A percentile compares a stretch with the other conserved stretches of the same genome.
Evolutionary conservation across 2,888 invertebrate species (phyloP).

Genomic region (Tigriopus californicus): DNA sequence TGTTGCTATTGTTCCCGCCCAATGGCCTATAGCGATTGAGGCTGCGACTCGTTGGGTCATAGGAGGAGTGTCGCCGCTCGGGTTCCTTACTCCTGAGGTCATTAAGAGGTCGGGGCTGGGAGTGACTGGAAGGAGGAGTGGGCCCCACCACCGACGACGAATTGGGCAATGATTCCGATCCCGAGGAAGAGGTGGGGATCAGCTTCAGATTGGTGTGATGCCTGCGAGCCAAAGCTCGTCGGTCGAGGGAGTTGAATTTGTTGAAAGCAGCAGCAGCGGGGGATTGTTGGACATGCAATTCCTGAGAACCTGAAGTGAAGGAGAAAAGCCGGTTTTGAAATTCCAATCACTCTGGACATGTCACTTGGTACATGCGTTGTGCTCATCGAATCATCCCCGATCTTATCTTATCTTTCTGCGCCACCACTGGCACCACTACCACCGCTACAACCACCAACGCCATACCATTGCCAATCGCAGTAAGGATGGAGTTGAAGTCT

Average conservation of each 20-base stretch:
- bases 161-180: not conserved
- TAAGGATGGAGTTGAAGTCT: too few relatives aligned
- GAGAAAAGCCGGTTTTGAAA: too few relatives aligned
- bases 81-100: slow-evolving; percentile 7
- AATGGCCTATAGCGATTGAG: not conserved
- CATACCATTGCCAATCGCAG: too few relatives aligned
- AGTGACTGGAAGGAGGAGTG: not conserved
- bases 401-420: too few relatives aligned
- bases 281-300: slow-evolving; percentile 28
- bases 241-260: slow-evolving; percentile 34
- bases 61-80: slow-evolving; percentile 15
- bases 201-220: not conserved
- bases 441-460: too few relatives aligned
- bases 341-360: too few relatives aligned
- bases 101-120: not conserved
- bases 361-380: too few relatives aligned
- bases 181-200: not conserved
- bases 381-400: too few relatives aligned
- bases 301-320: slow-evolving; percentile 27
- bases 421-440: too few relatives aligned
- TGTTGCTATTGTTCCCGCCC: not conserved
- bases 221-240: slow-evolving; percentile 26
- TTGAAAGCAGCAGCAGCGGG: slow-evolving; percentile 25
- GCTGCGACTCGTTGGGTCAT: not conserved
- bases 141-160: not conserved